Percentiles rank a stretch among this genome's conserved stretches.
Conservation (phyloP, 2,888 invertebrate genomes). For the Harmothoe impar region DNA sequence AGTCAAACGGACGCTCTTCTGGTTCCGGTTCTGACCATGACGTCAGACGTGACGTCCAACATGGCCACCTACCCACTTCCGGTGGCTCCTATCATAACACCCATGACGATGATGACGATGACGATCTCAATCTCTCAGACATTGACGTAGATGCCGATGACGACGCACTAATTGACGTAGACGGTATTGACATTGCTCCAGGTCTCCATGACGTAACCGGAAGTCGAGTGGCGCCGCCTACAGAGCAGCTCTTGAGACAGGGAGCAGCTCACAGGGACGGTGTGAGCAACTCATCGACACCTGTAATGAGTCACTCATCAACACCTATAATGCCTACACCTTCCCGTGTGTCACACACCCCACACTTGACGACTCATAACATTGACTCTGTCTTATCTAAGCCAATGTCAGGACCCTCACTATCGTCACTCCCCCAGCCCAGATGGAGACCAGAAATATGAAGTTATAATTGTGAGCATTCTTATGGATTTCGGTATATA, state of each 20-base stretch:
- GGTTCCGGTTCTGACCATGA: slow-evolving; percentile 10
- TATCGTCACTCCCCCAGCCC: neutral
- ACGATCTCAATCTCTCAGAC: slow-evolving; percentile 22
- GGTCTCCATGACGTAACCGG: slow-evolving; percentile 24
- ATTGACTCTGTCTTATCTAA: neutral
- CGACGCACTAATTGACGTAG: slow-evolving; percentile 28
- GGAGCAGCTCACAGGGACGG: neutral
- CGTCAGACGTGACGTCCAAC: neutral
- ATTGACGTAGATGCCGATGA: slow-evolving; percentile 46
- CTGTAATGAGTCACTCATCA: neutral
- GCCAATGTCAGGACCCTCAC: neutral
- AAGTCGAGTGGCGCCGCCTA: neutral
- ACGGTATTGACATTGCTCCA: slow-evolving; percentile 24
- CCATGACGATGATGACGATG: slow-evolving; percentile 26
- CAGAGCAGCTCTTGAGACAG: neutral
- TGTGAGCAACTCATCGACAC: neutral
- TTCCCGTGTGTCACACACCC: neutral
- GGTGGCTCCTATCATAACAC: neutral
- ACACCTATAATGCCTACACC: neutral
- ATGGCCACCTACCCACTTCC: neutral
- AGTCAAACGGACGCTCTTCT: slow-evolving; percentile 16
- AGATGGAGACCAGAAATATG: neutral
- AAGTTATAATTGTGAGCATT: neutral
- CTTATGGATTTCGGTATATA: neutral
- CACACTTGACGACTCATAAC: neutral